These are phyloP conservation scores for Pipistrellus pygmaeus DNA, from an alignment of 2,797 vertebrate genomes.

Conservation along the genomic window DNA sequence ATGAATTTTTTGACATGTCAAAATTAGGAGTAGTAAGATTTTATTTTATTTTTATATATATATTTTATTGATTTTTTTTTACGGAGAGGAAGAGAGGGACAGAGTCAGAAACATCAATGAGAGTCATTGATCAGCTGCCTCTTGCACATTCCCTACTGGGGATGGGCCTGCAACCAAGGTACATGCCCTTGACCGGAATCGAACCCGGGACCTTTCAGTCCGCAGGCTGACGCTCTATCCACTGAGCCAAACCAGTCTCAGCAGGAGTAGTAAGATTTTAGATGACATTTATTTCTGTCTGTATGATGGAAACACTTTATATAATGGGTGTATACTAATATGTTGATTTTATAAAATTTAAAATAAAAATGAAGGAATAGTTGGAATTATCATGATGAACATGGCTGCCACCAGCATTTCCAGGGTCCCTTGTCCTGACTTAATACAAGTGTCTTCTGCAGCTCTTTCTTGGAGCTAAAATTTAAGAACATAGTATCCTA, in stretches of 20 bases:
- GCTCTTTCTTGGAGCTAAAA: background rate
- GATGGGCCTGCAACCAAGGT: no score
- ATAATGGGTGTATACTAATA: background rate
- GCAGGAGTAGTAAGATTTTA: background rate
- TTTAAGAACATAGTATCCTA: background rate
- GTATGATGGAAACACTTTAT: background rate
- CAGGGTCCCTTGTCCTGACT: background rate
- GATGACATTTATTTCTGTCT: background rate
- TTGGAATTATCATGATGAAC: background rate
- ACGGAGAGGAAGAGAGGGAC: no score
- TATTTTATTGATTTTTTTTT: no score
- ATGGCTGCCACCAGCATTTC: background rate
- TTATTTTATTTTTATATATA: background rate
- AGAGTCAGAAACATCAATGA: no score
- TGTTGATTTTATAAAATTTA: background rate
- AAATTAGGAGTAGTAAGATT: background rate
- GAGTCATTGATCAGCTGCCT: no score
- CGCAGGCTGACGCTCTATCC: no score
- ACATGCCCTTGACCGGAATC: no score
- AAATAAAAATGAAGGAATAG: slow-evolving; percentile 13
- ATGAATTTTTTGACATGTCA: background rate
- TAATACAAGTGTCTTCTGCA: background rate
- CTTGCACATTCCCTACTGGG: no score
- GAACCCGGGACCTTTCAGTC: no score
- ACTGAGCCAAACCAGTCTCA: no score